A percentile compares a stretch with the other conserved stretches of the same genome.
These are phyloP conservation scores for Amaurobius ferox DNA, from an alignment of 2,888 invertebrate genomes.

Conservation along the genomic window DNA sequence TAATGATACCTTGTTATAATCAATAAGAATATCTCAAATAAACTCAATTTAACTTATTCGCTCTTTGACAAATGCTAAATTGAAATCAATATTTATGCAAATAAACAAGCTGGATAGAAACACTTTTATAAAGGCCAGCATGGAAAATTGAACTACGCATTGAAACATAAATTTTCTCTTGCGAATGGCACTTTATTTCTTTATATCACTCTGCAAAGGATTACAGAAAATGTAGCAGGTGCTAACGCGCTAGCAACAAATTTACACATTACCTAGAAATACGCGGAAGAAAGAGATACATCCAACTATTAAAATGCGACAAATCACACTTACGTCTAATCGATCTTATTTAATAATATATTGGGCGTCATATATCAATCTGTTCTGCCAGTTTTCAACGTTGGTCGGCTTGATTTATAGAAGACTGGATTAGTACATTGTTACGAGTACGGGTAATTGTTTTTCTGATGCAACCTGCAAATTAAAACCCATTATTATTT, in stretches of 20 bases:
- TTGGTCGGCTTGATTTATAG: constrained; percentile 43
- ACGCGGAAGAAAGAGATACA: background rate
- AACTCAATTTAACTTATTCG: too few relatives aligned
- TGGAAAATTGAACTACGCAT: too few relatives aligned
- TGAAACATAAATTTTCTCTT: too few relatives aligned
- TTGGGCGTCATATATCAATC: constrained; percentile 33
- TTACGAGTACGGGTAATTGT: constrained; percentile 37
- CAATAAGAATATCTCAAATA: too few relatives aligned
- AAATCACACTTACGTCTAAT: constrained; percentile 46
- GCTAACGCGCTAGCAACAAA: background rate
- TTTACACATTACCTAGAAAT: background rate
- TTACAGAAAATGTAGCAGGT: background rate
- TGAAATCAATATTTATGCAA: too few relatives aligned
- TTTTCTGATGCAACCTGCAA: constrained; percentile 14
- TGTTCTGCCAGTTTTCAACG: background rate
- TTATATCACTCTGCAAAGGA: too few relatives aligned
- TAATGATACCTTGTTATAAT: too few relatives aligned
- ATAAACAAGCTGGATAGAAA: too few relatives aligned
- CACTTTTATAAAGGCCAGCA: too few relatives aligned
- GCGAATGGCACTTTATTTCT: too few relatives aligned
- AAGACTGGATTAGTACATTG: constrained; percentile 45
- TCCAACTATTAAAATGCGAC: constrained; percentile 34
- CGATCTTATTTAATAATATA: constrained; percentile 41
- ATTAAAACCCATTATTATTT: constrained; percentile 32
- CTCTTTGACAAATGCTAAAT: too few relatives aligned